Evolutionary conservation across 2,113 vertebrate species (phyloP).

Genomic region (Petrocephalus microphthalmus): DNA sequence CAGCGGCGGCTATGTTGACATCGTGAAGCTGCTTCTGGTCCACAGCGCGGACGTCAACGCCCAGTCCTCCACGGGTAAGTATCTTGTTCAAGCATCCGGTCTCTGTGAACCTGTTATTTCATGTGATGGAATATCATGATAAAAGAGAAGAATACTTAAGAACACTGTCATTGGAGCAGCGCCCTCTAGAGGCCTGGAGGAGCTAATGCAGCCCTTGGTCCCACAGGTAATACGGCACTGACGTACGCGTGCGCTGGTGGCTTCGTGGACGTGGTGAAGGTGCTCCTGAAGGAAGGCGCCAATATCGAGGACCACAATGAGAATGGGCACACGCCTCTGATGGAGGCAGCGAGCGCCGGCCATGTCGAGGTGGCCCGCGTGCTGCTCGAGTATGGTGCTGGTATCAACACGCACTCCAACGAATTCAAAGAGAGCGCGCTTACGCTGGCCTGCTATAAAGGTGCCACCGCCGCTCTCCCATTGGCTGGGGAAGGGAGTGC

Average conservation of each 20-base stretch:
- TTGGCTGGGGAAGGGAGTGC: neutral
- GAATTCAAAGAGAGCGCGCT: constrained; percentile 99
- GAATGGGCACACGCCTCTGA: constrained; percentile 94
- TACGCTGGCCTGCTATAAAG: constrained; percentile 98
- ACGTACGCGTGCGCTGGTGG: constrained; percentile 96
- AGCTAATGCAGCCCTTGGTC: neutral
- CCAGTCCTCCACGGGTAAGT: constrained; percentile 89
- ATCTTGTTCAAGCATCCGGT: neutral
- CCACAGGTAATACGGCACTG: constrained; percentile 87
- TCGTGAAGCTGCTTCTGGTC: constrained; percentile 91
- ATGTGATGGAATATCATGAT: neutral
- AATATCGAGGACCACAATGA: constrained; percentile 99
- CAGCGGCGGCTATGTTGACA: constrained; percentile 94
- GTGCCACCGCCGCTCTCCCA: constrained; percentile 47
- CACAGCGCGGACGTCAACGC: constrained; percentile 95
- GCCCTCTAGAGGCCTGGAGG: neutral
- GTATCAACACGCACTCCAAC: constrained; percentile 98
- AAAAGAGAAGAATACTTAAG: neutral
- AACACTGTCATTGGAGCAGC: neutral
- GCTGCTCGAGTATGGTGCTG: constrained; percentile 92
- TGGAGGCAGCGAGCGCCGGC: constrained; percentile 97
- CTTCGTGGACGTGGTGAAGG: constrained; percentile 96
- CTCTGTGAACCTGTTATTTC: neutral
- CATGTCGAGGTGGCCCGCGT: constrained; percentile 94
- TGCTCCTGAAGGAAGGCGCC: constrained; percentile 93